phyloP scores from a whole-genome alignment of 2,888 invertebrate genomes.

The Pandemis corylana region DNA sequence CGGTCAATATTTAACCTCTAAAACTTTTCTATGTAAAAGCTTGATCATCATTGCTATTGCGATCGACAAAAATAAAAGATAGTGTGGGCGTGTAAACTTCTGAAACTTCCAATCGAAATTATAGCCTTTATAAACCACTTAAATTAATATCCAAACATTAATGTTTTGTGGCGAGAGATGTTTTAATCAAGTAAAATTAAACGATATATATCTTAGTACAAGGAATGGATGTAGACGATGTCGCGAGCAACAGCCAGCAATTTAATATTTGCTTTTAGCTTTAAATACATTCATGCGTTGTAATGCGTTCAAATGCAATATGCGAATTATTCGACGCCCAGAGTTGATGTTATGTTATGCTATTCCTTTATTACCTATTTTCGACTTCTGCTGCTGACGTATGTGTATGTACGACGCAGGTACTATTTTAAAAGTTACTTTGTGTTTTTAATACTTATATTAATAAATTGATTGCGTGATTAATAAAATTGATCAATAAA shows the following conservation, averaged over 20 bases:
- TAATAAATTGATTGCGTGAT: not conserved
- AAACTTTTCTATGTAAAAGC: conserved; percentile 1
- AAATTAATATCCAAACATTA: not conserved
- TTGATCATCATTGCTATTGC: not conserved
- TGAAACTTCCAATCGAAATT: not conserved
- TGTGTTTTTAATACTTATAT: not conserved
- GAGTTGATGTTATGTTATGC: not conserved
- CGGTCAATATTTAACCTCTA: not conserved
- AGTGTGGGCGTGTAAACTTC: not conserved
- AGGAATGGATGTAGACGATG: no score
- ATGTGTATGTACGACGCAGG: no score
- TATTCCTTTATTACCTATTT: no score
- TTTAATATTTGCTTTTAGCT: not conserved
- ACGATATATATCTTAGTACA: no score
- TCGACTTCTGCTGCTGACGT: no score
- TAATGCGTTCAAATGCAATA: not conserved
- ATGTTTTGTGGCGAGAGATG: not conserved
- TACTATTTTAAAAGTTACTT: no score
- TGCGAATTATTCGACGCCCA: not conserved
- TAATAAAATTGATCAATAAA: not conserved
- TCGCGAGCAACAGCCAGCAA: no score
- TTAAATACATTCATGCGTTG: not conserved
- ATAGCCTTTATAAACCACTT: not conserved
- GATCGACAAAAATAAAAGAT: conserved; percentile 1
- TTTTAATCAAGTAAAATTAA: not conserved